Conservation (phyloP, 2,888 invertebrate species). For the Blastobasis adustella region DNA sequence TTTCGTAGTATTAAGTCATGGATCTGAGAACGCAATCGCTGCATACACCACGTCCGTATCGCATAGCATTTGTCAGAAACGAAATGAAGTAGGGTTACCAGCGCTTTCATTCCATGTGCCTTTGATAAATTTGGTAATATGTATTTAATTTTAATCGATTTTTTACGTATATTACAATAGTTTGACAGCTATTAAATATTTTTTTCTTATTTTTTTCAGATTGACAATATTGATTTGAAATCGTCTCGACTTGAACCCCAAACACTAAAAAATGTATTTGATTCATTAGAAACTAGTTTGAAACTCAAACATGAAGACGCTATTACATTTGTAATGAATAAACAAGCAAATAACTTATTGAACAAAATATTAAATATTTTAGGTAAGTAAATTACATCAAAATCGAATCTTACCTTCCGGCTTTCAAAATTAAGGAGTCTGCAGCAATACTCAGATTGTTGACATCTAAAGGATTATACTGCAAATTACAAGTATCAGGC, state of each 20-base stretch:
- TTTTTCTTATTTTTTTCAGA: conserved; percentile 13
- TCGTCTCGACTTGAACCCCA: conserved; percentile 14
- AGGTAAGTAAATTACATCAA: conserved; percentile 22
- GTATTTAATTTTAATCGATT: background rate
- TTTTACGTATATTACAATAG: background rate
- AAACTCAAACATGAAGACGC: conserved; percentile 34
- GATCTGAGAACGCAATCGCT: conserved; percentile 20
- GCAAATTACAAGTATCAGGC: too few species aligned
- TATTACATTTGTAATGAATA: conserved; percentile 22
- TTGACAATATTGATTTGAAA: conserved; percentile 4
- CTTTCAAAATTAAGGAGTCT: too few species aligned
- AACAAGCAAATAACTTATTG: conserved; percentile 10
- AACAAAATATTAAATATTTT: conserved; percentile 18
- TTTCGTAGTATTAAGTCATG: conserved; percentile 28
- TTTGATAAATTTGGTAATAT: conserved; percentile 24
- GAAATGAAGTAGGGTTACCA: conserved; percentile 32
- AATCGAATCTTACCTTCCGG: too few species aligned
- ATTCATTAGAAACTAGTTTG: conserved; percentile 33
- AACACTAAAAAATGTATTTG: conserved; percentile 27
- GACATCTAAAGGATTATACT: too few species aligned
- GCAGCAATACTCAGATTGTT: too few species aligned
- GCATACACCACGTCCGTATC: conserved; percentile 27
- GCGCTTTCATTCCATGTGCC: conserved; percentile 23
- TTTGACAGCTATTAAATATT: too few species aligned
- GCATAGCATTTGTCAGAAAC: conserved; percentile 31